Evolutionary conservation across 2,888 invertebrate genomes (phyloP), one percentile per base, ranked within the genome.

Genomic region (Drosophila monieri): DNA sequence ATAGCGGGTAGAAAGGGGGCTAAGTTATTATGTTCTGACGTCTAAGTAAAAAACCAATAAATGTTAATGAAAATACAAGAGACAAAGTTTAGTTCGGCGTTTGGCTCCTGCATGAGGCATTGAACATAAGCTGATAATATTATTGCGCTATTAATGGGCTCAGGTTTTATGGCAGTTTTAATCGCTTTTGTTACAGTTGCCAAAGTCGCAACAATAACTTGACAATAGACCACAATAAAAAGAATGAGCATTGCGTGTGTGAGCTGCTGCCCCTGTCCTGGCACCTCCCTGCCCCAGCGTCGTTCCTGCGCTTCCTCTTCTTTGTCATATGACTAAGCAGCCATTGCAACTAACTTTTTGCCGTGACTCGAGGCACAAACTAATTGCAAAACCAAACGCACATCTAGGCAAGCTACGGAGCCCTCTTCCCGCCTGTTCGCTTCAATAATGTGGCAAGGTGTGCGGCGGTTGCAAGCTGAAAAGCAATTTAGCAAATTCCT

Each of bases 51-150:
- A 83, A 81, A 76, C 78, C 89, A 85, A 88, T 88, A 88, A 89
- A 88, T 88, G 85, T 85, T 89, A 88, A 89, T 86, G 88, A 88
- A 88, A 88, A 88, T 86, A 77, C 78, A 88, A 85, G 68, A 85
- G 84, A 88, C 86, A 85, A 84, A 85, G 86, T 84, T 84, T 83
- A 75, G 77, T 79, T 80, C 46, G 39, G 27, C 37, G 44, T 39
- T 53, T 55, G 43, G 49, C 37, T 66, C 67, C 72, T 72, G 74
- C 62, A 62, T 70, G 85, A 48, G 74, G 77, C 85, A 88, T 88
- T 71, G 83, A 88, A 83, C 78, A 74, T 79, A 84, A 89, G 80
- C 85, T 74, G 85, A 86, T 89, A 86, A 89, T 88, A 80, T 87
- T 88, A 85, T 89, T 79, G 85, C 74, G 75, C 78, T 80, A 88